phyloP scores from a whole-genome alignment of 2,113 vertebrate species.

The Dromiciops gliroides region DNA sequence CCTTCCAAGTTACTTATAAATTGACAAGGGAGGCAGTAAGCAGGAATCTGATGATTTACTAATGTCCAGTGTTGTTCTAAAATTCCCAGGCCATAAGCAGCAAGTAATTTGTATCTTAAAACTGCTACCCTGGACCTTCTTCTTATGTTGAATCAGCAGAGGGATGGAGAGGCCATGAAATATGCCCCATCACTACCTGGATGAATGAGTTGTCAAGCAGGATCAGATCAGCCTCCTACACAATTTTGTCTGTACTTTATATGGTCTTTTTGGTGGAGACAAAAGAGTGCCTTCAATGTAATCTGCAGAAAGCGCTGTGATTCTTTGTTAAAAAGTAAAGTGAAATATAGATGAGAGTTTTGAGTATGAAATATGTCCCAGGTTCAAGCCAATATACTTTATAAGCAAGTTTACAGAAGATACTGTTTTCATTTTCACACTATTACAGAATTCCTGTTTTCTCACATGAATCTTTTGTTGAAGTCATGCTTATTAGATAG shows the following conservation, averaged over 20 bases:
- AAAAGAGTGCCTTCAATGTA: neutral
- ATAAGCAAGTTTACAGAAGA: neutral
- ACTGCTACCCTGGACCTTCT: neutral
- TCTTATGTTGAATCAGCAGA: neutral
- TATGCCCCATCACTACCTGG: neutral
- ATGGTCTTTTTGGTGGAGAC: neutral
- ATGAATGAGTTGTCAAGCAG: neutral
- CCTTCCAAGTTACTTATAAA: neutral
- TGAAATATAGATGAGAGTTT: neutral
- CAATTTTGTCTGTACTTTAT: neutral
- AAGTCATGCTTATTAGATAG: neutral
- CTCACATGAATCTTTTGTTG: neutral
- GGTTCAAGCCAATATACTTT: neutral
- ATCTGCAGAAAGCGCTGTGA: neutral
- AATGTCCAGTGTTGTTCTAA: neutral
- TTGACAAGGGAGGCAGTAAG: neutral
- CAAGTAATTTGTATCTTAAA: neutral
- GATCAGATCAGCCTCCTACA: neutral
- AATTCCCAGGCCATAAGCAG: neutral
- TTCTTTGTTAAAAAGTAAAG: neutral
- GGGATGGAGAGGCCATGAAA: neutral
- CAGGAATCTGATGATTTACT: neutral
- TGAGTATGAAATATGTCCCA: neutral
- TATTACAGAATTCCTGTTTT: neutral
- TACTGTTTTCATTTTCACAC: neutral